Conservation (phyloP, 2,797 vertebrate species). For the Aldrovandia affinis region DNA sequence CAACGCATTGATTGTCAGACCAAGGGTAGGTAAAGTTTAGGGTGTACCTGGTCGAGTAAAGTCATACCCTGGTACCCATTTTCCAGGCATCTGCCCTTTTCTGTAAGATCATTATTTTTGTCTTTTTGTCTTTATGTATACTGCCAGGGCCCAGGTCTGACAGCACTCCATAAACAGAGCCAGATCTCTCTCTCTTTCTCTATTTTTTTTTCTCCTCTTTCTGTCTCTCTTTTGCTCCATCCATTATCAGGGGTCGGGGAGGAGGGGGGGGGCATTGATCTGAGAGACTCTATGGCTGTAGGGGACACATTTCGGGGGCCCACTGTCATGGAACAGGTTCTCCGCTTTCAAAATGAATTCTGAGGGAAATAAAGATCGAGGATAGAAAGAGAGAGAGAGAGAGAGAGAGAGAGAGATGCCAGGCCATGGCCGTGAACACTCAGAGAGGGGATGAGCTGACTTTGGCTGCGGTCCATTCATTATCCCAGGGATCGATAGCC, state of each 20-base stretch:
- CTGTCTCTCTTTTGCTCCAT: neutral
- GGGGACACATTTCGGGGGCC: slow-evolving; percentile 13
- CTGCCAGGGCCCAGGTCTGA: neutral
- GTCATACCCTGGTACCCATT: no score
- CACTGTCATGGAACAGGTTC: slow-evolving; percentile 14
- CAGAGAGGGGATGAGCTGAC: slow-evolving; percentile 47
- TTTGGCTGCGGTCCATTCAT: slow-evolving; percentile 76
- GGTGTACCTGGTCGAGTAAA: no score
- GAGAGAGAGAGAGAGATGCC: neutral
- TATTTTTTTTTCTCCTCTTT: neutral
- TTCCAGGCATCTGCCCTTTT: neutral
- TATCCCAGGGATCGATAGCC: slow-evolving; percentile 74
- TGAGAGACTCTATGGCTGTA: slow-evolving; percentile 5
- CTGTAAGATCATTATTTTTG: neutral
- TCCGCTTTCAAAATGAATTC: slow-evolving; percentile 30
- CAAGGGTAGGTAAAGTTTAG: no score
- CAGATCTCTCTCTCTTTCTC: slow-evolving; percentile 1
- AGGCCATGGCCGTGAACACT: neutral
- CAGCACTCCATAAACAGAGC: neutral
- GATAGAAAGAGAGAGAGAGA: slow-evolving; percentile 14
- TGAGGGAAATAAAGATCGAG: slow-evolving; percentile 38
- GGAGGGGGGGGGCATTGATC: slow-evolving; percentile 17
- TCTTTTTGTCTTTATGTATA: no score
- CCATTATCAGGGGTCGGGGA: neutral
- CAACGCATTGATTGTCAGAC: no score